Base-by-base conservation (phyloP, 1,140 invertebrate species). In the Drosophila santomea region DNA sequence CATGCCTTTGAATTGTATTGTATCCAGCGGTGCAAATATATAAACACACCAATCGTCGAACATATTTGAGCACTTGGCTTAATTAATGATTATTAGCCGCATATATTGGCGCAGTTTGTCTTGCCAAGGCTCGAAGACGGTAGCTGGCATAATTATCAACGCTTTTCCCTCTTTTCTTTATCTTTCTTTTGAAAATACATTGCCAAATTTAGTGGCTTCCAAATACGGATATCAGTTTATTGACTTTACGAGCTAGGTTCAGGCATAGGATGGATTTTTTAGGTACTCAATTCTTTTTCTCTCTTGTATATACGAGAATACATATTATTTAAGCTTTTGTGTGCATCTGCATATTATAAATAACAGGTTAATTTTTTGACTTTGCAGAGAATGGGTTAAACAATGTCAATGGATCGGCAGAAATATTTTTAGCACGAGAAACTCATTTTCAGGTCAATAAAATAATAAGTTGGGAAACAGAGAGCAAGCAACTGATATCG, bases 41-140 rank as follows among this genome's bases (percentile, higher is more conserved):
- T 56, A 57, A 50, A 39, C 35, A 51, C 35, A 50, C 45, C 39
- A 60, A 14, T 59, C 39, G 38, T 8, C 54, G n/a, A 74, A 73
- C 32, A 72, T 44, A 62, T 74, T 51, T 20, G 51, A 35, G 78
- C 62, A 74, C 82, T 74, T 84, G 59, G 75, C 73, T 80, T 74
- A 61, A 77, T 80, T 66, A 66, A 78, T 62, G 47, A 62, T 73
- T 80, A 77, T 77, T 74, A 69, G 72, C 62, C 66, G 73, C 50
- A 76, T 66, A 77, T 80, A 55, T 48, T 74, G 47, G 38, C 55
- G 66, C 56, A 60, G 79, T 67, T 51, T 36, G 60, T 39, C 48
- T 74, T 57, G 59, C 59, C 43, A 55, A 64, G 67, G 50, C 36
- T 38, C 15, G n/a, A 11, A 38, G 57, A 62, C 41, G 58, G 57